These are phyloP conservation scores for Trematomus loennbergii DNA, from an alignment of 2,113 vertebrate species.

Conservation along the genomic window DNA sequence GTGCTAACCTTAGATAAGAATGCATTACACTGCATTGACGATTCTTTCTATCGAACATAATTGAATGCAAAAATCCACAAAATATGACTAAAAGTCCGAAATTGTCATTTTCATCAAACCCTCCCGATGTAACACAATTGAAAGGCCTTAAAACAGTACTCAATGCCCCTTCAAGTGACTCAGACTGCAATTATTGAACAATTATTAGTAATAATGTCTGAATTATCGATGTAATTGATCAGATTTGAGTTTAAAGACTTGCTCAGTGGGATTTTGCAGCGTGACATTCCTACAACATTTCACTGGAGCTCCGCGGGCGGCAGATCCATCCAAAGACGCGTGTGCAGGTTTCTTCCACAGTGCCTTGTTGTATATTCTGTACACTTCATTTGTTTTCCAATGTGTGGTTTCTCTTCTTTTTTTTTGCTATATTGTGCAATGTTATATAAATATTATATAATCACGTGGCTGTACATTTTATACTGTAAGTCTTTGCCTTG, in stretches of 20 bases:
- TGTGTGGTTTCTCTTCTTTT: conserved; percentile 7
- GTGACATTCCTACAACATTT: conserved; percentile 66
- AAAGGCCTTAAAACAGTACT: background rate
- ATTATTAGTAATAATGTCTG: accelerated
- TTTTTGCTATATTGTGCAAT: conserved; percentile 79
- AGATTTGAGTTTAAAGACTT: background rate
- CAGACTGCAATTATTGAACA: background rate
- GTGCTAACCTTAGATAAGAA: too few relatives aligned
- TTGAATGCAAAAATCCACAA: background rate
- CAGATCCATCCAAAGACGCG: conserved; percentile 82
- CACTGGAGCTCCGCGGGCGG: conserved; percentile 92
- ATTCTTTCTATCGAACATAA: background rate
- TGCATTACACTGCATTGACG: background rate
- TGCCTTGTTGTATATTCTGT: conserved; percentile 81
- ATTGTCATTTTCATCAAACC: background rate
- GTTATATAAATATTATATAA: conserved; percentile 70
- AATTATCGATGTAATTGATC: background rate
- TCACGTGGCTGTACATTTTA: conserved; percentile 82
- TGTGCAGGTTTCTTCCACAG: conserved; percentile 62
- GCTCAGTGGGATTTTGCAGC: conserved; percentile 1
- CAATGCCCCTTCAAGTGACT: background rate
- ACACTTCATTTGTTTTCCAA: conserved; percentile 56
- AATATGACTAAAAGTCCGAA: background rate
- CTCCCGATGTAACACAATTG: background rate
- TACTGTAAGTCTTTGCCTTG: conserved; percentile 61